phyloP scores from a whole-genome alignment of 2,113 vertebrate genomes.

The Nicator chloris region DNA sequence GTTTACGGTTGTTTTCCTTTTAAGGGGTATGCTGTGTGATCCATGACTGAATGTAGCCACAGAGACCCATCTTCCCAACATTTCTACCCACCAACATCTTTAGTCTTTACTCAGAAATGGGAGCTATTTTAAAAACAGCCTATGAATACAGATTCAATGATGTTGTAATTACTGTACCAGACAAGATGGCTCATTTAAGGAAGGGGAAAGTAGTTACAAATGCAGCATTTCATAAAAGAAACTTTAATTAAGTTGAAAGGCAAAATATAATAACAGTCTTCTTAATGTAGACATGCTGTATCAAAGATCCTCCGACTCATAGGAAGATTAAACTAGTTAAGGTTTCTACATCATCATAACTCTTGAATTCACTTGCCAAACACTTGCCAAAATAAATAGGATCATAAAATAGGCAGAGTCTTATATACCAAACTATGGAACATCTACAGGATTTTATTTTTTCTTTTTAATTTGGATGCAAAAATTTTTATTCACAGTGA shows the following conservation, averaged over 20 bases:
- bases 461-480: background rate
- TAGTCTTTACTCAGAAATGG: background rate
- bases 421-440: background rate
- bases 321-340: background rate
- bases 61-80: background rate
- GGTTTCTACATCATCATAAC: background rate
- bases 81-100: slow-evolving; percentile 25
- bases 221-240: slow-evolving; percentile 32
- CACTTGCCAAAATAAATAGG: background rate
- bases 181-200: slow-evolving; percentile 44
- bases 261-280: slow-evolving; percentile 25
- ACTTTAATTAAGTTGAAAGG: slow-evolving; percentile 35
- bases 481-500: background rate
- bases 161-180: slow-evolving; percentile 49
- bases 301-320: background rate
- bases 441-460: background rate
- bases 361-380: slow-evolving; percentile 13
- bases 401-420: background rate
- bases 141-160: slow-evolving; percentile 23
- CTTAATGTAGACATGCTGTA: background rate
- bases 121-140: slow-evolving; percentile 35
- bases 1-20: background rate
- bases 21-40: background rate
- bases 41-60: background rate
- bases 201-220: slow-evolving; percentile 17